phyloP scores from a whole-genome alignment of 1,140 invertebrate genomes.

The Sinella curviseta region DNA sequence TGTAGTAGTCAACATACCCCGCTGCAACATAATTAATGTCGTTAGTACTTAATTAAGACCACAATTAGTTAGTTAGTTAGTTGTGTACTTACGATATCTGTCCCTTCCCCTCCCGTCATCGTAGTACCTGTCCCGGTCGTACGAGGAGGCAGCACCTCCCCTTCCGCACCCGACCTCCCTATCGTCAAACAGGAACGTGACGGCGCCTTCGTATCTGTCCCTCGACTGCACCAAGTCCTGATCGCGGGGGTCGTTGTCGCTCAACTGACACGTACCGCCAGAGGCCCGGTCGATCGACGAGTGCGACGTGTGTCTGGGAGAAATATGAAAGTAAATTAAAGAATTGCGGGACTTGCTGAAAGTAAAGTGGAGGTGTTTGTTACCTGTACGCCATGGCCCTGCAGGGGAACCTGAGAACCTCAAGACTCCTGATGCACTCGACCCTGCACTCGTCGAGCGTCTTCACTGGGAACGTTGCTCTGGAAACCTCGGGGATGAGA shows the following conservation, averaged over 20 bases:
- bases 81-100: not conserved
- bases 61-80: too few species aligned
- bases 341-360: not conserved
- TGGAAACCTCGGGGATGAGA: conserved; percentile 29
- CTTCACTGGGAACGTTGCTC: conserved; percentile 47
- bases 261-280: conserved; percentile 46
- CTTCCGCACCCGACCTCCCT: not conserved
- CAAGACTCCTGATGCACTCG: conserved; percentile 43
- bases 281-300: too few species aligned
- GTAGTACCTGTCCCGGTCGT: not conserved
- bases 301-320: conserved; percentile 2
- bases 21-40: not conserved
- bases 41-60: not conserved
- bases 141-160: not conserved
- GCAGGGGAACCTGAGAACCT: conserved; percentile 46
- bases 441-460: conserved; percentile 47
- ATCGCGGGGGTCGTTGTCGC: conserved; percentile 35
- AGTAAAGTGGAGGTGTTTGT: too few species aligned
- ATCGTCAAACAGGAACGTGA: conserved; percentile 33
- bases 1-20: not conserved
- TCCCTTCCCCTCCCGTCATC: not conserved
- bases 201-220: conserved; percentile 43
- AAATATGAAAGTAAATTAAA: too few species aligned
- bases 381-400: conserved; percentile 43
- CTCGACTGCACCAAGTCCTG: conserved; percentile 38